Evolutionary conservation across 2,797 vertebrate species (phyloP).

Genomic region (Enteromius thamalakanensis): DNA sequence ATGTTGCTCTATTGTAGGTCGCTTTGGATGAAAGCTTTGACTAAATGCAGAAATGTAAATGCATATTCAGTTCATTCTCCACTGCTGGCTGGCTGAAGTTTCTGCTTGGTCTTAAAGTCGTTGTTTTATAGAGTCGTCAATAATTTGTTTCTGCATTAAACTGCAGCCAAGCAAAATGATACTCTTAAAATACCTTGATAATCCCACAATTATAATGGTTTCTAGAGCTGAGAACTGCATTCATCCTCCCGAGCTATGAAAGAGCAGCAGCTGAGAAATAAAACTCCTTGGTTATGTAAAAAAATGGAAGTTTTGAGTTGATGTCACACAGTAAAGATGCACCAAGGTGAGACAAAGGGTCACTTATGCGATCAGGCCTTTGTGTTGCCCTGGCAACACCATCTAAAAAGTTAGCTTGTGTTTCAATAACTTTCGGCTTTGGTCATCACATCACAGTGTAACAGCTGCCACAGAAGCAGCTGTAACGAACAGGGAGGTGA

Average conservation of each 20-base stretch:
- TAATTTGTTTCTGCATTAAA: not conserved
- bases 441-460: not conserved
- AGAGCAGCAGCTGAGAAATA: slow-evolving; percentile 10
- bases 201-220: slow-evolving; percentile 4
- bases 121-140: slow-evolving; percentile 5
- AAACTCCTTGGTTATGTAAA: not conserved
- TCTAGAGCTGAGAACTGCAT: not conserved
- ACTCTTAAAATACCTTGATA: not conserved
- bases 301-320: not conserved
- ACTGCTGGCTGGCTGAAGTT: not conserved
- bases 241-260: slow-evolving; percentile 3
- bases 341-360: slow-evolving; percentile 26
- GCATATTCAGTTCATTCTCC: not conserved
- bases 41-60: not conserved
- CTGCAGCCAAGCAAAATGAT: not conserved
- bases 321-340: not conserved
- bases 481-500: slow-evolving; percentile 11
- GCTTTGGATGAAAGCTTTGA: not conserved
- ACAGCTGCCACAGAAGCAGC: slow-evolving; percentile 4
- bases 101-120: not conserved
- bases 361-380: not conserved
- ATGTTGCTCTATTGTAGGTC: not conserved
- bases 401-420: not conserved
- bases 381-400: slow-evolving; percentile 17
- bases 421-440: slow-evolving; percentile 22